These are phyloP conservation scores for Tridacna crocea DNA, from an alignment of 2,888 invertebrate genomes.

Conservation along the genomic window DNA sequence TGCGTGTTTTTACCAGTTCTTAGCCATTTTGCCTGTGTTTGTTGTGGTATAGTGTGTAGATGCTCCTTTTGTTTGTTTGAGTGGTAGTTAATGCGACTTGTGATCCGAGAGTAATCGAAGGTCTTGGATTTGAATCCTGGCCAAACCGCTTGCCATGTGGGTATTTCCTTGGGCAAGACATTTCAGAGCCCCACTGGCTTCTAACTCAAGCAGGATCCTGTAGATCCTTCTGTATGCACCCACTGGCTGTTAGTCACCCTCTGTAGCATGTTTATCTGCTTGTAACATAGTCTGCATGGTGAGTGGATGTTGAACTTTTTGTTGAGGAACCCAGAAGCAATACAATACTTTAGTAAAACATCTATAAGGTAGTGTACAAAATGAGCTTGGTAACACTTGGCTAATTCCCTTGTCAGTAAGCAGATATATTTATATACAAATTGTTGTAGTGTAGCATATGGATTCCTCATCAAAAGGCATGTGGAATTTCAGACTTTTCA, in stretches of 20 bases:
- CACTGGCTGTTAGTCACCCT: too few relatives aligned
- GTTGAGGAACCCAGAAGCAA: not conserved
- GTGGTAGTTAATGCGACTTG: not conserved
- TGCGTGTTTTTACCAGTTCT: not conserved
- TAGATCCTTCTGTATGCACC: not conserved
- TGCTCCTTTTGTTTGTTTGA: not conserved
- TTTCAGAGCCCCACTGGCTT: not conserved
- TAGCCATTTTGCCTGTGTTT: not conserved
- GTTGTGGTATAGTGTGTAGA: not conserved
- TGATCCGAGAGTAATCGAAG: not conserved
- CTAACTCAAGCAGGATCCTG: not conserved
- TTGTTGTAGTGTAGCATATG: not conserved
- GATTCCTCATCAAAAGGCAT: slow-evolving; percentile 4
- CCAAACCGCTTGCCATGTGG: not conserved
- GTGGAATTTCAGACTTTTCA: not conserved
- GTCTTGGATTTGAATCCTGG: not conserved
- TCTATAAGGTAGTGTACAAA: not conserved
- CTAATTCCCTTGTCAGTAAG: not conserved
- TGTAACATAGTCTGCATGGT: slow-evolving; percentile 28
- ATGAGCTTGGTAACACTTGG: not conserved
- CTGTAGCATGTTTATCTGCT: not conserved
- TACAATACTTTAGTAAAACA: not conserved
- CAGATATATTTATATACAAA: too few relatives aligned
- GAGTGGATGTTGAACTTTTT: slow-evolving; percentile 15
- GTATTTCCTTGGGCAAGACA: not conserved